A percentile compares a stretch with the other conserved stretches of the same genome.
Conservation (phyloP, 2,797 vertebrate species). For the Nyctibius grandis region DNA sequence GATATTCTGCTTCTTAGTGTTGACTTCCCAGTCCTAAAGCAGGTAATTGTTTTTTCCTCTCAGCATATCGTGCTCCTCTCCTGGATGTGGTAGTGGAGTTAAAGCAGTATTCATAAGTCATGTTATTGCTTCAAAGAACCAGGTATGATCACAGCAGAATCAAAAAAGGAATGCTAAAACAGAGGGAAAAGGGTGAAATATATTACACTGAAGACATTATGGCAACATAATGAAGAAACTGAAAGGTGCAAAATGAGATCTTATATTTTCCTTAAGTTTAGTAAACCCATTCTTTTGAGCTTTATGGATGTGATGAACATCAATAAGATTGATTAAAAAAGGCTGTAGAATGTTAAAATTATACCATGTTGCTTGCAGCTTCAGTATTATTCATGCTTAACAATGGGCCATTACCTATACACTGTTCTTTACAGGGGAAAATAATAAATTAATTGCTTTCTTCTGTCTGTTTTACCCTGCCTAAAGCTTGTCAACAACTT, state of each 20-base stretch:
- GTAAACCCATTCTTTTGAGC: slow-evolving; percentile 57
- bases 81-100: slow-evolving; percentile 11
- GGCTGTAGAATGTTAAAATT: slow-evolving; percentile 68
- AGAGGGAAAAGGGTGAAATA: slow-evolving; percentile 49
- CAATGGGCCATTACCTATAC: slow-evolving; percentile 56
- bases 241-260: slow-evolving; percentile 48
- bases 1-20: background rate
- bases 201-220: slow-evolving; percentile 42
- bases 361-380: slow-evolving; percentile 53
- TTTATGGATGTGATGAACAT: slow-evolving; percentile 62
- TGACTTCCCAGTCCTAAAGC: background rate
- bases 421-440: slow-evolving; percentile 47
- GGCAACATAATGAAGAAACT: slow-evolving; percentile 61
- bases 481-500: slow-evolving; percentile 56
- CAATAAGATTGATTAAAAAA: slow-evolving; percentile 71
- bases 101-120: slow-evolving; percentile 12
- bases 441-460: slow-evolving; percentile 65
- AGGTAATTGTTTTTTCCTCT: background rate
- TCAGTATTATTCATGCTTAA: slow-evolving; percentile 54
- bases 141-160: slow-evolving; percentile 45
- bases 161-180: slow-evolving; percentile 53
- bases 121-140: slow-evolving; percentile 51
- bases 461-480: slow-evolving; percentile 40
- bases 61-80: background rate
- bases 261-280: slow-evolving; percentile 69